Base-by-base conservation (phyloP, 2,797 vertebrate species). In the Clarias pachynema region DNA sequence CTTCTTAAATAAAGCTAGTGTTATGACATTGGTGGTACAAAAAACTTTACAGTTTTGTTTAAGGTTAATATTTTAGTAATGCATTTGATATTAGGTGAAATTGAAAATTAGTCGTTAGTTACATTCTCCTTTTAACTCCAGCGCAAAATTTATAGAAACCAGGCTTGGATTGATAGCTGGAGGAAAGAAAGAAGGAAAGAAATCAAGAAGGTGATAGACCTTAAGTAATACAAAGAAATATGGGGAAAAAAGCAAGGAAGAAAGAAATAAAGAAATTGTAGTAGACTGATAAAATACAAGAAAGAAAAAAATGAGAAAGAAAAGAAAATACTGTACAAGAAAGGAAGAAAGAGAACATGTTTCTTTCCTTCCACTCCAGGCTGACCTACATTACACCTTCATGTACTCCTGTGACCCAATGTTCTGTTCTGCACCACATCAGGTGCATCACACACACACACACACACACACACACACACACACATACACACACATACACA, bases 331-430 rank as follows among this genome's bases (percentile, higher is more conserved):
- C 37, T 7, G 5, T 6, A 8, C 24, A 53, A 40, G 22, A 56
- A 8, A 75, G 24, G n/a, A 44, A n/a, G 40, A 49, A 49, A 29
- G 40, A 74, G 20, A 57, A 14, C 18, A 22, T 31, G n/a, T 34
- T 60, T 37, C 10, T 60, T 12, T 78, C 4, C 22, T 37, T 37
- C 20, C 10, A 24, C 56, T 78, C 57, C 75, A 60, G 10, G 20
- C 22, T 78, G 75, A 78, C 75, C 75, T 78, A 78, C 56, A 78
- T 78, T 78, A 60, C 29, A 29, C 22, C 22, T 56, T 59, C 14
- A 29, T 44, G 34, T 31, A 7, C 29, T 59, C 53, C 20, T 78
- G 26, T 59, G 53, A 60, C 57, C 75, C 57, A 78, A 56, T 37
- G 20, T 60, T 78, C 75, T 59, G 75, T 59, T 40, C 56, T 59